phyloP scores from a whole-genome alignment of 2,113 vertebrate genomes.

The Hyperopisus bebe region DNA sequence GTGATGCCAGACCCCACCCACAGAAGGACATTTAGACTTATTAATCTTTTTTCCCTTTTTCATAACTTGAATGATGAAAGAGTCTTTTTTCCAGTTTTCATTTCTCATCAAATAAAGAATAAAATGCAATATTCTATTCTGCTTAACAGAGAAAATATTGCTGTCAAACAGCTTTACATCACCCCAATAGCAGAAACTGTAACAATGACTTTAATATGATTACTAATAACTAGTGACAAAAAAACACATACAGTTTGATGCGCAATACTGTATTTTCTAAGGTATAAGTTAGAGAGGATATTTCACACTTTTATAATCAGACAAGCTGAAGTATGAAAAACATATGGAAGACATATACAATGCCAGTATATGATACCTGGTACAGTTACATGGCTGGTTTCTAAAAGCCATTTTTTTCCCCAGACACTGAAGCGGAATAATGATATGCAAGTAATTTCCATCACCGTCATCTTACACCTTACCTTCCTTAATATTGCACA shows the following conservation, averaged over 20 bases:
- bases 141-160: background rate
- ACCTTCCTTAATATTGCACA: background rate
- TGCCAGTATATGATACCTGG: background rate
- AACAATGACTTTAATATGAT: background rate
- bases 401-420: background rate
- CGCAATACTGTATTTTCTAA: background rate
- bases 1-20: background rate
- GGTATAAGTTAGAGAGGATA: background rate
- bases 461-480: background rate
- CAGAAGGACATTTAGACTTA: background rate
- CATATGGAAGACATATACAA: background rate
- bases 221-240: conserved; percentile 3
- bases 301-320: background rate
- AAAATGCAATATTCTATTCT: background rate
- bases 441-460: background rate
- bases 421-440: background rate
- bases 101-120: background rate
- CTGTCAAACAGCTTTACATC: background rate
- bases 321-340: background rate
- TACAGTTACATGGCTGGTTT: background rate
- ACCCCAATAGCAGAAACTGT: background rate
- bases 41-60: background rate
- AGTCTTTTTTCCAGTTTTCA: background rate
- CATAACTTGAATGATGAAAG: background rate
- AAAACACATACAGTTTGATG: background rate